Evolutionary conservation across 2,797 vertebrate species (phyloP).

Genomic region (Hydrophis major): DNA sequence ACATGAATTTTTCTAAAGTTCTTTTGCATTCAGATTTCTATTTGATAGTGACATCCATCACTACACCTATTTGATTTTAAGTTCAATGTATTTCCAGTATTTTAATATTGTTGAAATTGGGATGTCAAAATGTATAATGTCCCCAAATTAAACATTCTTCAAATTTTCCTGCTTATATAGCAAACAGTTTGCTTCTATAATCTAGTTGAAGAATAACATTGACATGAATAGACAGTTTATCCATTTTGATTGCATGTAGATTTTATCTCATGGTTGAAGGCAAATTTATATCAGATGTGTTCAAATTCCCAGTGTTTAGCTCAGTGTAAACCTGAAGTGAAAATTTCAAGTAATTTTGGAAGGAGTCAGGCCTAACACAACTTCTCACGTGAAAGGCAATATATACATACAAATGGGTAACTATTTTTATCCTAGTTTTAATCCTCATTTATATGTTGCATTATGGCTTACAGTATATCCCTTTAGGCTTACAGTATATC

Average conservation of each 20-base stretch:
- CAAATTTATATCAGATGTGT: background rate
- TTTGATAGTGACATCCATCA: constrained; percentile 33
- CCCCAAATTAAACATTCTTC: constrained; percentile 24
- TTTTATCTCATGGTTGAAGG: background rate
- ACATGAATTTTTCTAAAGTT: constrained; percentile 27
- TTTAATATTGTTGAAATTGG: constrained; percentile 37
- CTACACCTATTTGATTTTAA: constrained; percentile 26
- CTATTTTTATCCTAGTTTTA: background rate
- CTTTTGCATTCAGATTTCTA: constrained; percentile 37
- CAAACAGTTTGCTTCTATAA: background rate
- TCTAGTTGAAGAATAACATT: constrained; percentile 14
- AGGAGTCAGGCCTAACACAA: background rate
- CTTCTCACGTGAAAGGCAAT: background rate
- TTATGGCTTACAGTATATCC: background rate
- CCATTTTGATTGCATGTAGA: background rate
- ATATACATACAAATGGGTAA: background rate
- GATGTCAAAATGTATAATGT: constrained; percentile 28
- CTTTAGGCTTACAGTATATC: background rate
- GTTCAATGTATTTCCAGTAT: constrained; percentile 15
- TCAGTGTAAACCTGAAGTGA: background rate
- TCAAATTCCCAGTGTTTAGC: background rate
- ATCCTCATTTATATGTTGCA: background rate
- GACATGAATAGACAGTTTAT: background rate
- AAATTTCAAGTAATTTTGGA: background rate
- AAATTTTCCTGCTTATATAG: constrained; percentile 39